Evolutionary conservation across 1,140 invertebrate genomes (phyloP).

Genomic region (Drosophila ironensis): DNA sequence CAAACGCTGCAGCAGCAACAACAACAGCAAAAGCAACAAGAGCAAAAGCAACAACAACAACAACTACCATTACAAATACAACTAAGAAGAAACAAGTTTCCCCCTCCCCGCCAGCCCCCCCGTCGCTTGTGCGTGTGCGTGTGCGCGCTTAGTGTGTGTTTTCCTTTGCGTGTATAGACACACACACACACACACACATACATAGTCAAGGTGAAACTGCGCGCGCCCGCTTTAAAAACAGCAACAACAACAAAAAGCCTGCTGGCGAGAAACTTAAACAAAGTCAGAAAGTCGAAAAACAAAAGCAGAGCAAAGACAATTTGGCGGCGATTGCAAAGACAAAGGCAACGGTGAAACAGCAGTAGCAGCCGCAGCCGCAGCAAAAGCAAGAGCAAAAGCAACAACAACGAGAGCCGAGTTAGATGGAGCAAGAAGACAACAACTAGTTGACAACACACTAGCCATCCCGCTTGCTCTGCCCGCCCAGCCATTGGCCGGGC

Average conservation of each 20-base stretch:
- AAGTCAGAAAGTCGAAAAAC: slow-evolving; percentile 5
- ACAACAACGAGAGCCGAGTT: no score
- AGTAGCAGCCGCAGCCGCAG: neutral
- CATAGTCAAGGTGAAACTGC: slow-evolving; percentile 46
- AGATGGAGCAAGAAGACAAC: no score
- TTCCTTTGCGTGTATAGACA: no score
- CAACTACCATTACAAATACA: slow-evolving; percentile 25
- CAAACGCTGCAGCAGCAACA: slow-evolving; percentile 26
- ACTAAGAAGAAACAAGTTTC: slow-evolving; percentile 34
- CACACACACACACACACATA: no score
- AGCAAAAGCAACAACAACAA: neutral
- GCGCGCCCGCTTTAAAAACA: slow-evolving; percentile 27
- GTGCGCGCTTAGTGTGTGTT: slow-evolving; percentile 15
- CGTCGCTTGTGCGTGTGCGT: slow-evolving; percentile 8
- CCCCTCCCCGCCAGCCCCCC: no score
- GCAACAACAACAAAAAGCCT: neutral
- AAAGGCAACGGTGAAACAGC: slow-evolving; percentile 19
- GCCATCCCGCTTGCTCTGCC: slow-evolving; percentile 18
- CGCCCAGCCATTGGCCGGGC: no score
- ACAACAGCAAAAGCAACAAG: neutral
- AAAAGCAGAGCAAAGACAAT: slow-evolving; percentile 16
- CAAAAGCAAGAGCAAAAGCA: neutral
- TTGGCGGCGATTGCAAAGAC: slow-evolving; percentile 69
- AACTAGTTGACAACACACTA: no score
- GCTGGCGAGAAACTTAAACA: neutral